Base-by-base conservation (phyloP, 1,140 invertebrate species). In the Lutraria rhynchaena region DNA sequence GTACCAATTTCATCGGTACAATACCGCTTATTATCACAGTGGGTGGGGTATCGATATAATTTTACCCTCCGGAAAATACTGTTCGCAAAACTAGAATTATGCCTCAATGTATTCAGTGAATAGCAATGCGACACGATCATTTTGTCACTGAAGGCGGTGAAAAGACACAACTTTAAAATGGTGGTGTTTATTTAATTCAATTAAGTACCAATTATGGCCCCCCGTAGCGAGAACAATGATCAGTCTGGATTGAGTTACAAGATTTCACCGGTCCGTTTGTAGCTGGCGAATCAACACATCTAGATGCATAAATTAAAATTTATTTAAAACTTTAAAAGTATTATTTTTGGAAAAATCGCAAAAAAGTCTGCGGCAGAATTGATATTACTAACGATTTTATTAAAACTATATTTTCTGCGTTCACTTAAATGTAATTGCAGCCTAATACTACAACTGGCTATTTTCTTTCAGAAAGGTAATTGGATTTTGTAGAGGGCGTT, bases 151-250 rank as follows among this genome's bases (percentile, higher is more conserved):
- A 46, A 57, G 61, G 75, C 75, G 75, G 58, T 61, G 60, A 77
- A 77, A 77, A 77, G 75, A 67, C 75, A 77, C 75, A 77, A 77
- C 41, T 31, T 44, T 61, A 51, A 77, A 77, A 67, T 65, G 44
- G 19, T 57, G 61, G 82, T 78, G 75, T 83, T 78, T 83, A 83
- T 83, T 83, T 83, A 70, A 83, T 83, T 83, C 74, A 83, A 83
- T 83, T 60, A 71, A 83, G 53, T 76, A 71, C 74, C 81, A 77
- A 83, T 83, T 83, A 83, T 41, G 29, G 35, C 44, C 7, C 53
- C 81, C 70, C 61, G 44, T 51, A 55, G 81, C 31, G 55, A 31
- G 17, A 41, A 44, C 27, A 75, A 60, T 57, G 70, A 57, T 35
- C 44, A 19, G 19, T 31, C 24, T 24, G 71, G 70, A 49, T 82